Evolutionary conservation across 92 coral and sea anemone genomes (phyloP).

Genomic region (Paramuricea clavata): DNA sequence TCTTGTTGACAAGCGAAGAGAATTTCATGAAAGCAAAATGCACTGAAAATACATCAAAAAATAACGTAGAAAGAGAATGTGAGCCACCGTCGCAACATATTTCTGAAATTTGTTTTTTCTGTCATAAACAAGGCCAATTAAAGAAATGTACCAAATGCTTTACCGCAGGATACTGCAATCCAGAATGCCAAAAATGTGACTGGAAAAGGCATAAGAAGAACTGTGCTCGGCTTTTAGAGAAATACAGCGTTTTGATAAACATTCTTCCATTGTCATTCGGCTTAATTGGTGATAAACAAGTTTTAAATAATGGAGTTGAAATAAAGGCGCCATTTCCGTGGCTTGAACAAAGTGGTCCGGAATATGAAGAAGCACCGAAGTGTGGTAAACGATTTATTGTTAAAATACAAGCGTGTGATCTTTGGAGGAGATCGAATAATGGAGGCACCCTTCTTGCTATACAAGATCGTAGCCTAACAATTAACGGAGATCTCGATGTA

Average conservation of each 20-base stretch:
- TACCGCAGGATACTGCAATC: conserved; percentile 72
- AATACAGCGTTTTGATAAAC: conserved; percentile 61
- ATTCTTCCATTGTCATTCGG: not conserved
- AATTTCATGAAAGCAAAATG: conserved; percentile 2
- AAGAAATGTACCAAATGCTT: conserved; percentile 65
- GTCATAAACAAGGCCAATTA: conserved; percentile 51
- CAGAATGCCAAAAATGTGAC: conserved; percentile 67
- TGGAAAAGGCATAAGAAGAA: conserved; percentile 63
- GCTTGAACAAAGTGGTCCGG: conserved; percentile 75
- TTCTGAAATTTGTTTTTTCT: conserved; percentile 65
- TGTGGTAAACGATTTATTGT: conserved; percentile 67
- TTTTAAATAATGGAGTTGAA: not conserved
- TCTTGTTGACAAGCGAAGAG: not conserved
- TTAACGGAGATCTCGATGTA: not conserved
- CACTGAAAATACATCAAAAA: conserved; percentile 63
- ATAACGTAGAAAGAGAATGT: conserved; percentile 58
- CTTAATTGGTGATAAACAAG: not conserved
- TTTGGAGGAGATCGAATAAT: not conserved
- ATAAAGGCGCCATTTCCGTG: not conserved
- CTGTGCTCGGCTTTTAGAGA: conserved; percentile 58
- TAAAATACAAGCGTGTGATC: conserved; percentile 46
- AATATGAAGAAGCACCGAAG: conserved; percentile 65
- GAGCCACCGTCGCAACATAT: conserved; percentile 66
- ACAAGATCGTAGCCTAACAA: conserved; percentile 23
- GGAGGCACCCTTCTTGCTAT: not conserved